Base-by-base conservation (phyloP, 2,113 vertebrate genomes). In the Oncorhynchus mykiss region DNA sequence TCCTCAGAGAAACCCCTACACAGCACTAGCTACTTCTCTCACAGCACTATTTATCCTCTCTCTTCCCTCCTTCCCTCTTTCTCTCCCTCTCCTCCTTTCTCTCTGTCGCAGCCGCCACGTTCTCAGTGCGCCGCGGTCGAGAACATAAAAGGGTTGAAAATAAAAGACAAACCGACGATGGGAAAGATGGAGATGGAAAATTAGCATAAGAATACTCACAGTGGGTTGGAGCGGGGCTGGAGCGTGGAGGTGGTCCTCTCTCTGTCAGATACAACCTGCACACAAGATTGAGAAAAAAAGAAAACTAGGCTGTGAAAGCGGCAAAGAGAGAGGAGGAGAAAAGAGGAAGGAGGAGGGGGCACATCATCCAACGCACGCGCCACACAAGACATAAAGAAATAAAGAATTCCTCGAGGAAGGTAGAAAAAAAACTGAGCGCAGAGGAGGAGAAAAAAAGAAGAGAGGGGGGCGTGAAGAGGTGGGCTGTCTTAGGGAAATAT, bases 121-220 rank as follows among this genome's bases (percentile, higher is more conserved):
- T 84, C 25, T 13, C 59, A 71, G 69, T 78, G 48, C 78, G 49
- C 51, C 51, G 67, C 57, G 72, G 64, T 77, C 77, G 80, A 79
- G 74, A 78, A 59, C 31, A 71, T 11, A 2, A 51, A 49, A 25
- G 11, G 20, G 27, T 18, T 25, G 18, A 51, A 13, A 66, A 66
- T 25, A 66, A 66, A 29, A 66, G 64, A 66, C 24, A 66, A 66
- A 29, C 25, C 24, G 64, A 66, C 11, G 25, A 5, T 24, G 11
- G 64, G 75, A 65, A 27, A 67, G 84, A 76, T 74, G 73, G 77
- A 82, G 84, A 49, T 64, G 16, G 79, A 45, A 49, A 79, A 90
- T 85, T 85, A 88, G 82, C 85, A 85, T 84, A 81, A 88, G 82
- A 85, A 90, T 91, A 91, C 90, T 91, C 91, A 91, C 91, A 74